phyloP scores from a whole-genome alignment of 2,797 vertebrate genomes.

The Pterois miles region DNA sequence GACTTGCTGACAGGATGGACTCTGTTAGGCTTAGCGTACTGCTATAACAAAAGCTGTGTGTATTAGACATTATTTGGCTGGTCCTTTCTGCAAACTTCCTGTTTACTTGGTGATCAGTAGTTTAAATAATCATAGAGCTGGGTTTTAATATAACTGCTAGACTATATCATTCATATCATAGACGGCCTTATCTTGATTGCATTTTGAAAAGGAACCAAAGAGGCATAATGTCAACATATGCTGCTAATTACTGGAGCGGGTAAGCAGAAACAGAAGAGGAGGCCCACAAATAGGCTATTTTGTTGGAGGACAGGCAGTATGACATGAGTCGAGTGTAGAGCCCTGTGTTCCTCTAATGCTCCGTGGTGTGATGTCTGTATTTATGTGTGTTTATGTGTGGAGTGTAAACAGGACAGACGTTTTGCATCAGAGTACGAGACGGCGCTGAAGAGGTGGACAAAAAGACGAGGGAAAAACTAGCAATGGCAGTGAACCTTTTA shows the following conservation, averaged over 20 bases:
- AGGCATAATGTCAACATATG: constrained; percentile 21
- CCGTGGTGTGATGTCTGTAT: constrained; percentile 1
- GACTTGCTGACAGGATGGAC: constrained; percentile 15
- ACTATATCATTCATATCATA: neutral
- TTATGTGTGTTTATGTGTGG: neutral
- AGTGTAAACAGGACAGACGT: constrained; percentile 24
- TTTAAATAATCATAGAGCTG: neutral
- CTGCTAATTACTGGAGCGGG: constrained; percentile 15
- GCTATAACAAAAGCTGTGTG: neutral
- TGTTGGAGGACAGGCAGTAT: neutral
- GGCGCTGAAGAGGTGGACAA: neutral
- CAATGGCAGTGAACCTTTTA: neutral
- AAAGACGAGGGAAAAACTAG: neutral
- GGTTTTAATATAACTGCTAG: neutral
- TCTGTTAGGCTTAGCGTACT: neutral
- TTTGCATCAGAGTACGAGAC: neutral
- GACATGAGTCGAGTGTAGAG: neutral
- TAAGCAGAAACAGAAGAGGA: constrained; percentile 30
- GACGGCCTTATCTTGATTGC: constrained; percentile 3
- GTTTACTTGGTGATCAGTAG: constrained; percentile 2
- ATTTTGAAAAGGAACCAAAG: neutral
- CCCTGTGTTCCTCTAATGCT: neutral
- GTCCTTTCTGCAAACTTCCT: neutral
- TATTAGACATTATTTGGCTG: neutral
- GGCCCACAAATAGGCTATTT: neutral